Evolutionary conservation across 2,797 vertebrate genomes (phyloP).

Genomic region (Babyrousa celebensis): DNA sequence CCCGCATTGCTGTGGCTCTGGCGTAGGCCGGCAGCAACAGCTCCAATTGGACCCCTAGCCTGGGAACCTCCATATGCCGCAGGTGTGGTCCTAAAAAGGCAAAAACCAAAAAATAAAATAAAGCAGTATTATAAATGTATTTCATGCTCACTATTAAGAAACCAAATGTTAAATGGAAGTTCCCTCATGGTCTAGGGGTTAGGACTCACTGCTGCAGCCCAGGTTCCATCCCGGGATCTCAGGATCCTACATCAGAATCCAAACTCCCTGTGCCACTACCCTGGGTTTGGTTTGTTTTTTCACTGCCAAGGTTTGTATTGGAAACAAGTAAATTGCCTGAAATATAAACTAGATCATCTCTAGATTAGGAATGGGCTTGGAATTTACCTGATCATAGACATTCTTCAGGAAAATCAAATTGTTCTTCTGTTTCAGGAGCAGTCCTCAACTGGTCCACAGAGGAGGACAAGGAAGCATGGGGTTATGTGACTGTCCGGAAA

Average conservation of each 20-base stretch:
- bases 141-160: slow-evolving; percentile 26
- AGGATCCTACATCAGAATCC: too few species aligned
- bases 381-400: not conserved
- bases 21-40: too few species aligned
- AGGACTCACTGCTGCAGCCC: too few species aligned
- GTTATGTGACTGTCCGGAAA: slow-evolving; percentile 95
- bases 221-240: too few species aligned
- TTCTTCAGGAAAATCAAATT: not conserved
- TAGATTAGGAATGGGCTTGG: not conserved
- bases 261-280: not conserved
- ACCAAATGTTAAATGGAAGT: not conserved
- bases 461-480: slow-evolving; percentile 93
- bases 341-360: not conserved
- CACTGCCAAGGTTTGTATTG: not conserved
- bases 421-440: slow-evolving; percentile 82
- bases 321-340: not conserved
- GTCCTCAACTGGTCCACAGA: slow-evolving; percentile 55
- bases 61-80: too few species aligned
- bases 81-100: too few species aligned
- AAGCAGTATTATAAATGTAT: not conserved
- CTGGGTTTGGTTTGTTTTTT: slow-evolving; percentile 9
- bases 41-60: too few species aligned
- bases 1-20: too few species aligned
- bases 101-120: too few species aligned
- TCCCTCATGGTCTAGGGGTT: too few species aligned